These are phyloP conservation scores for Steinernema khuongi DNA, from an alignment of 1,140 invertebrate species.

Conservation along the genomic window DNA sequence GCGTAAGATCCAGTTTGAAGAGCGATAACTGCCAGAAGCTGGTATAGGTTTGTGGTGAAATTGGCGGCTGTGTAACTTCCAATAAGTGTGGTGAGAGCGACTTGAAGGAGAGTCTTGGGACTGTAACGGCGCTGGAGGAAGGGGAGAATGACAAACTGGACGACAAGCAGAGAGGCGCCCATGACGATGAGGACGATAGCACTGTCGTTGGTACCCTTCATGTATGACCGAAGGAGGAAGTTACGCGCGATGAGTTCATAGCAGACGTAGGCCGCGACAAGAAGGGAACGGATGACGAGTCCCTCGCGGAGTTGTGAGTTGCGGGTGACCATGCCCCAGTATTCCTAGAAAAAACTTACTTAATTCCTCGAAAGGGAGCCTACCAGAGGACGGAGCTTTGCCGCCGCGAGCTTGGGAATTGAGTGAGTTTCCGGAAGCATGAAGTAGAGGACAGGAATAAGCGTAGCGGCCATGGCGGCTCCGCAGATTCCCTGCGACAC, in stretches of 20 bases:
- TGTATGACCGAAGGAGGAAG: conserved; percentile 55
- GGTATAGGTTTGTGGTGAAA: conserved; percentile 51
- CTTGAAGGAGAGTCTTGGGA: conserved; percentile 50
- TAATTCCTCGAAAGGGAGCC: not conserved
- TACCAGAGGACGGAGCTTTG: conserved; percentile 52
- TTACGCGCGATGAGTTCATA: conserved; percentile 58
- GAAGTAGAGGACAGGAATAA: conserved; percentile 54
- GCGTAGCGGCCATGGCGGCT: conserved; percentile 35
- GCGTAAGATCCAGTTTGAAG: conserved; percentile 56
- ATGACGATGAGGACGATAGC: conserved; percentile 55
- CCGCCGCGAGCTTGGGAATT: conserved; percentile 51
- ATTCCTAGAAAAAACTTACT: conserved; percentile 38
- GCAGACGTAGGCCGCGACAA: conserved; percentile 56
- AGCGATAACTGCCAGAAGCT: conserved; percentile 53
- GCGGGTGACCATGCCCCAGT: conserved; percentile 57
- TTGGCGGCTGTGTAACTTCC: conserved; percentile 43
- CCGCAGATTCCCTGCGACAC: conserved; percentile 49
- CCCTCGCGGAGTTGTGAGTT: conserved; percentile 53
- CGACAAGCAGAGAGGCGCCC: conserved; percentile 47
- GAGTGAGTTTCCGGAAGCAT: conserved; percentile 56
- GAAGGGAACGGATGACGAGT: conserved; percentile 45
- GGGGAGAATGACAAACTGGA: conserved; percentile 53
- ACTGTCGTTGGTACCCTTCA: conserved; percentile 52
- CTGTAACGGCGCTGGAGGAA: conserved; percentile 43
- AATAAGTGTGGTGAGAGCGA: conserved; percentile 45